phyloP scores from a whole-genome alignment of 2,113 vertebrate genomes.

The Caretta caretta region DNA sequence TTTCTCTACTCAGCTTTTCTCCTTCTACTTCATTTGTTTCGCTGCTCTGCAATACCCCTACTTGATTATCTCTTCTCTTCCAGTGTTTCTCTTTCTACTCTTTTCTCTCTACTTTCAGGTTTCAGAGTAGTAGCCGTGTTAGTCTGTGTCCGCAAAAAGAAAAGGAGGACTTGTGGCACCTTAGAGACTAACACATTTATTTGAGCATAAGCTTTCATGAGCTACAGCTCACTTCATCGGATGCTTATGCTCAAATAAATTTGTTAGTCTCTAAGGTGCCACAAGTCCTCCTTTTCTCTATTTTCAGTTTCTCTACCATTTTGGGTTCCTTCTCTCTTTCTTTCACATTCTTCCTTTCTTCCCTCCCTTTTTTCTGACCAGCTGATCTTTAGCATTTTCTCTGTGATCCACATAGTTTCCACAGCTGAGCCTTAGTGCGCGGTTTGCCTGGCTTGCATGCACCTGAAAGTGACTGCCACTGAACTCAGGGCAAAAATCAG shows the following conservation, averaged over 20 bases:
- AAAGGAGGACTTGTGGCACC: too few species aligned
- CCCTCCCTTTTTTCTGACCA: background rate
- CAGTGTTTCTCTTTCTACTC: too few species aligned
- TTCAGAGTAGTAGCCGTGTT: background rate
- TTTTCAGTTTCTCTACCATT: background rate
- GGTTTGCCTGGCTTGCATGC: background rate
- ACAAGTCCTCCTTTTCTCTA: too few species aligned
- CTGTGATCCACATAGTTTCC: background rate
- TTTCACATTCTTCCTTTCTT: background rate
- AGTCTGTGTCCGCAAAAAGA: too few species aligned
- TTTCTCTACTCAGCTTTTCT: background rate
- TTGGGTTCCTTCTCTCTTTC: background rate
- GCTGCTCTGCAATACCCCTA: background rate
- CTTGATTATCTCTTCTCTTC: background rate
- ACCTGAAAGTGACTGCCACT: background rate
- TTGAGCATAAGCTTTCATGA: too few species aligned
- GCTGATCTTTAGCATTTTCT: background rate
- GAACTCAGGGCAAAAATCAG: background rate
- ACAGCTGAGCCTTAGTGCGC: background rate
- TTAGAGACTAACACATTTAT: too few species aligned
- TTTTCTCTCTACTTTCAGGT: background rate
- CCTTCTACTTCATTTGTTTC: background rate
- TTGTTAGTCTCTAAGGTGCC: too few species aligned
- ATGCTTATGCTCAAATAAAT: too few species aligned
- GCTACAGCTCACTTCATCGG: too few species aligned